Conservation (phyloP, 2,113 vertebrate genomes). For the Manacus vitellinus region DNA sequence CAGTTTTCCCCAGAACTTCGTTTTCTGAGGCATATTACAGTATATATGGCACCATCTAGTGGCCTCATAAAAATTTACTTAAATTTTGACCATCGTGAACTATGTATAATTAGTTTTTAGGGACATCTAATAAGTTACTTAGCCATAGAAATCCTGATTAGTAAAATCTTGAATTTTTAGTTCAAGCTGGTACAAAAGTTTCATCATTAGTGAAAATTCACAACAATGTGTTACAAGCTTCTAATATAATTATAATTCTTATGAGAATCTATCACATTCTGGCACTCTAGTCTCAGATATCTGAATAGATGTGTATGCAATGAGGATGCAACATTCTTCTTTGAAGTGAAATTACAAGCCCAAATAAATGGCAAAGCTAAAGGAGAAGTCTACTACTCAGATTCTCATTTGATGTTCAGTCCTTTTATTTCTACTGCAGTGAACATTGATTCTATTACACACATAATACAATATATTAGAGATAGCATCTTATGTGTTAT, state of each 20-base stretch:
- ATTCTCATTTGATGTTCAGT: not conserved
- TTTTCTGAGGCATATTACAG: not conserved
- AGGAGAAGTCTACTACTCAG: not conserved
- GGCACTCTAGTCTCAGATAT: not conserved
- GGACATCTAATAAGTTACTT: not conserved
- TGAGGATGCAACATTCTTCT: not conserved
- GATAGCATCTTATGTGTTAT: fast-evolving
- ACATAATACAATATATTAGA: not conserved
- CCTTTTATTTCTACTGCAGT: not conserved
- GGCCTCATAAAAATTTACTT: not conserved
- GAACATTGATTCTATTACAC: not conserved
- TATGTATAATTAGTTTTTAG: not conserved
- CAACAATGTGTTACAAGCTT: fast-evolving
- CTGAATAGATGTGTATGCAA: fast-evolving
- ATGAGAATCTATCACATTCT: not conserved
- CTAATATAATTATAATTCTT: not conserved
- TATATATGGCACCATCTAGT: constrained; percentile 44
- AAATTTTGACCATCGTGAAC: not conserved
- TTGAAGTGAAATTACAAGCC: not conserved
- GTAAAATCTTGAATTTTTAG: not conserved
- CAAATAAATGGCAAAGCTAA: not conserved
- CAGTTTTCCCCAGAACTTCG: not conserved
- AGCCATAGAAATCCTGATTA: not conserved
- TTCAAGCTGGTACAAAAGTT: fast-evolving
- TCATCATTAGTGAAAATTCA: not conserved